Evolutionary conservation across 2,797 vertebrate genomes (phyloP), one percentile per base, ranked within the genome.

Genomic region (Perodicticus potto): DNA sequence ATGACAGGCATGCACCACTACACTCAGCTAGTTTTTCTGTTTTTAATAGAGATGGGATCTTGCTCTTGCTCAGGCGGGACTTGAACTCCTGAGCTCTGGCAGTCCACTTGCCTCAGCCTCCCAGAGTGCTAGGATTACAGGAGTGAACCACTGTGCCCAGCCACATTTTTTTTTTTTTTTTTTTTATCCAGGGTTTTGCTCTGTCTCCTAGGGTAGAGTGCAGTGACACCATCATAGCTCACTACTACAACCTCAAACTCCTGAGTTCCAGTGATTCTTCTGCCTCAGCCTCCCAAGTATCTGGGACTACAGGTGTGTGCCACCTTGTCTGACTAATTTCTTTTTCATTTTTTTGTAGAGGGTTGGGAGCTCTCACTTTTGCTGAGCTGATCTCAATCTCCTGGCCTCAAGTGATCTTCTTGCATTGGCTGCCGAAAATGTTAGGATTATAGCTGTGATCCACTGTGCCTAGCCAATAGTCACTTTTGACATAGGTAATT

Each of bases 401-500:
- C 32, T 67, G 29, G 65, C 32, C 32, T 67, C 65, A 67, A n/a
- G 16, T n/a, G 65, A 67, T 67, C 6, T 17, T 67, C 16, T 16
- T 7, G 16, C 1, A 6, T 67, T 67, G 16, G 32, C 65, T 19
- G 32, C 65, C 65, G 32, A 19, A 67, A n/a, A 17, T n/a, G 65
- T 67, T 67, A 67, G 32, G 16, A 67, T 67, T n/a, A 67, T 7
- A 67, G 65, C 29, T 16, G 14, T 67, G 63, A 3, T 29, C 14
- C 29, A 67, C 29, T 7, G 29, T 67, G 63, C 29, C 63, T 67
- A 16, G 7, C 65, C 65, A 69, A 78, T 94, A 92, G 81, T 88
- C 61, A 86, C 53, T 96, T 92, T 93, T 94, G 55, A 59, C 57
- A 70, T 78, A 83, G 69, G 32, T 88, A 78, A 95, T 95, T 96